phyloP scores from a whole-genome alignment of 2,888 invertebrate species.

The Parnassius mnemosyne region DNA sequence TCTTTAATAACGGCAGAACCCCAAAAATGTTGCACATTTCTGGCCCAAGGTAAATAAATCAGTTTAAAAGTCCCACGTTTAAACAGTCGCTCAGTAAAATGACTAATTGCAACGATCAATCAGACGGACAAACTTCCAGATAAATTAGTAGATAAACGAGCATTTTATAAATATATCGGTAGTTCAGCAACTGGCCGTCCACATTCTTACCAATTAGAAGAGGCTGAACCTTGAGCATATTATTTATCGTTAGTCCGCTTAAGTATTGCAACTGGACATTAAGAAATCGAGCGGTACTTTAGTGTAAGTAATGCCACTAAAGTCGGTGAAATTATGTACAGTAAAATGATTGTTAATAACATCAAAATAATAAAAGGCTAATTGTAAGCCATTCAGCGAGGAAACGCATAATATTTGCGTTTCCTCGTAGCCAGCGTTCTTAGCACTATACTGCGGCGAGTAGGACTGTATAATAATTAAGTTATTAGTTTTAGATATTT shows the following conservation, averaged over 20 bases:
- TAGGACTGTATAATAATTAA: too few relatives aligned
- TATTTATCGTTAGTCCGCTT: conserved; percentile 9
- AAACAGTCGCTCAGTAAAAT: conserved; percentile 15
- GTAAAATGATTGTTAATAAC: too few relatives aligned
- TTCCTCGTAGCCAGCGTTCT: too few relatives aligned
- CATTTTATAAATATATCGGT: conserved; percentile 24
- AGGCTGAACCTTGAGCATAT: neutral
- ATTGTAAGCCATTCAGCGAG: too few relatives aligned
- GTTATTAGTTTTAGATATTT: too few relatives aligned
- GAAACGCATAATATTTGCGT: too few relatives aligned
- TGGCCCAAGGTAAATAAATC: neutral
- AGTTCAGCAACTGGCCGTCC: conserved; percentile 7
- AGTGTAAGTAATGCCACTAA: neutral
- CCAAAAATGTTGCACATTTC: neutral
- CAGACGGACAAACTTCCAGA: conserved; percentile 23
- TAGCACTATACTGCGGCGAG: too few relatives aligned
- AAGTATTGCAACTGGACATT: conserved; percentile 6
- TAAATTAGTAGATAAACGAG: conserved; percentile 23
- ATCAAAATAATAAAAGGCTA: too few relatives aligned
- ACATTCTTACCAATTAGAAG: conserved; percentile 22
- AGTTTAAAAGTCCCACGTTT: conserved; percentile 4
- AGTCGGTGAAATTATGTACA: too few relatives aligned
- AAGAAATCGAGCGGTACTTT: conserved; percentile 7
- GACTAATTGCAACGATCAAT: conserved; percentile 26
- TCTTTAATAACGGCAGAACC: too few relatives aligned